Conservation (phyloP, 1,140 invertebrate genomes). For the Achatina immaculata region DNA sequence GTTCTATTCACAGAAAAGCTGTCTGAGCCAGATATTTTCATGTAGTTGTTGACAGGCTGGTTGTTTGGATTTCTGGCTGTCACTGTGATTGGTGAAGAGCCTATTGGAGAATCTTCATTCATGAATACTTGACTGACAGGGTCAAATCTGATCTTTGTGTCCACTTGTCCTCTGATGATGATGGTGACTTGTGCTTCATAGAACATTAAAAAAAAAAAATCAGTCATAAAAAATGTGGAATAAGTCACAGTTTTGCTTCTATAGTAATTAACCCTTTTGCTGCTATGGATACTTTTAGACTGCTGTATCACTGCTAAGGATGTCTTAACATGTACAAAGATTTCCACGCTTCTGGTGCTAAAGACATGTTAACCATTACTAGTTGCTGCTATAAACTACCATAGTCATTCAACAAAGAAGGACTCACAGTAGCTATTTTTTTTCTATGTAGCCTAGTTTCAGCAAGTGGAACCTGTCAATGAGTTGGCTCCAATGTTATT, state of each 20-base stretch:
- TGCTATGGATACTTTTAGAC: no score
- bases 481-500: no score
- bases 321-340: no score
- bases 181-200: constrained; percentile 40
- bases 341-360: no score
- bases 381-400: no score
- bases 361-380: no score
- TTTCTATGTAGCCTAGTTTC: no score
- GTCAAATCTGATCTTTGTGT: constrained; percentile 17
- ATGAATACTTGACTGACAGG: constrained; percentile 13
- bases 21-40: not conserved
- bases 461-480: no score
- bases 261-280: not conserved
- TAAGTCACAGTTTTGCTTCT: not conserved
- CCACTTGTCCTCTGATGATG: constrained; percentile 20
- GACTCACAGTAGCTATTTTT: no score
- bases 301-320: no score
- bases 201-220: constrained; percentile 13
- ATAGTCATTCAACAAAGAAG: no score
- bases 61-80: constrained; percentile 33
- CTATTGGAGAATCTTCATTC: constrained; percentile 15
- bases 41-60: constrained; percentile 6
- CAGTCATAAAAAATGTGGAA: not conserved
- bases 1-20: not conserved
- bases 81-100: constrained; percentile 8